phyloP scores from a whole-genome alignment of 2,888 invertebrate genomes.

The Holacanthella duospinosa region DNA sequence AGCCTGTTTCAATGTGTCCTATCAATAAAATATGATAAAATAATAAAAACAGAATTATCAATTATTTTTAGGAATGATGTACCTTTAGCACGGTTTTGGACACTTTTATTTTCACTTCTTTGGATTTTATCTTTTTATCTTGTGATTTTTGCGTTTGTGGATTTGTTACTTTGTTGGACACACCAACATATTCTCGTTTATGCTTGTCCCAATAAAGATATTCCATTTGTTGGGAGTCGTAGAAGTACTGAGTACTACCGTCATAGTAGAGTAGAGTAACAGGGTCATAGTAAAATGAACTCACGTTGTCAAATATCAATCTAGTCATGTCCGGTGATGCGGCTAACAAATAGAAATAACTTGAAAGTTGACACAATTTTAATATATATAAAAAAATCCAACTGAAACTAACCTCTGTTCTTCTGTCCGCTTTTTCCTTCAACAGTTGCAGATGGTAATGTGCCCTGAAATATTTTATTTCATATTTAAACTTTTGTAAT shows the following conservation, averaged over 20 bases:
- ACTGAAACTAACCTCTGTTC: background rate
- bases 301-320: constrained; percentile 86
- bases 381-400: too few relatives aligned
- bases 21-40: too few relatives aligned
- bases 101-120: too few relatives aligned
- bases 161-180: constrained; percentile 21
- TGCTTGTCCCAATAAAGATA: constrained; percentile 98
- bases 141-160: too few relatives aligned
- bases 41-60: too few relatives aligned
- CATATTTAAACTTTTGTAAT: too few relatives aligned
- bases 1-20: too few relatives aligned
- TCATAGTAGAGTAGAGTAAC: constrained; percentile 91
- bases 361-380: background rate
- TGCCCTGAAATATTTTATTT: background rate
- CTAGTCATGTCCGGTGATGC: constrained; percentile 70
- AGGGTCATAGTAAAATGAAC: constrained; percentile 93
- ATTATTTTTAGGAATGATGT: too few relatives aligned
- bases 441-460: background rate
- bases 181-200: too few relatives aligned
- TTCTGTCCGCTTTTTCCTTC: background rate
- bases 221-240: constrained; percentile 77
- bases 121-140: too few relatives aligned
- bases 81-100: too few relatives aligned
- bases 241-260: constrained; percentile 90
- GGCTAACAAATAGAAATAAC: too few relatives aligned